These are phyloP conservation scores for Copidosoma aretas DNA, from an alignment of 2,888 invertebrate species.

Conservation along the genomic window DNA sequence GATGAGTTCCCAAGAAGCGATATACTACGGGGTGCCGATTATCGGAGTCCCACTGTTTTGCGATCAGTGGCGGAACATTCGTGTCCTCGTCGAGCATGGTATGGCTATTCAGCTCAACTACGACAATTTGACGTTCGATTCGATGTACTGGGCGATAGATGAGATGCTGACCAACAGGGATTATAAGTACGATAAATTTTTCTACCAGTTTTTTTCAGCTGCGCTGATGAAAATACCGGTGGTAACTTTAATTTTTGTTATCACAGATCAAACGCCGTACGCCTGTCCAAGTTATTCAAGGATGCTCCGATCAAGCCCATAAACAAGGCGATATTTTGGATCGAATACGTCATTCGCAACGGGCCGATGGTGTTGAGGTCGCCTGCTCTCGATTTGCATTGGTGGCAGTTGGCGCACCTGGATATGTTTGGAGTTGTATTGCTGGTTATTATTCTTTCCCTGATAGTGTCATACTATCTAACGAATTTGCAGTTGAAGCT, in stretches of 20 bases:
- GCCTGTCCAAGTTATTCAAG: constrained; percentile 43
- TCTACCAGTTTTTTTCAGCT: constrained; percentile 41
- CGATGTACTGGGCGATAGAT: background rate
- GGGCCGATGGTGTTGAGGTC: constrained; percentile 48
- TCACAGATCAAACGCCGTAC: constrained; percentile 37
- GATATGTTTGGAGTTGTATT: constrained; percentile 47
- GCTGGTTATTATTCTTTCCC: no score
- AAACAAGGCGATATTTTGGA: constrained; percentile 50
- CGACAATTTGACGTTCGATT: background rate
- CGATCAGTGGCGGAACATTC: constrained; percentile 36
- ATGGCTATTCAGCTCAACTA: background rate
- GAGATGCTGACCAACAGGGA: background rate
- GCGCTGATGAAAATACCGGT: no score
- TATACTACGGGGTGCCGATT: constrained; percentile 51
- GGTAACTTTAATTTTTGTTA: no score
- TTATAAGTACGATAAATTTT: constrained; percentile 9
- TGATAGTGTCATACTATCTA: no score
- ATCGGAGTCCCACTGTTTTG: constrained; percentile 54
- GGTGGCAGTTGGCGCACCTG: constrained; percentile 50
- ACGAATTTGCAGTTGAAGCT: no score
- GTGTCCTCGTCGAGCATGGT: background rate
- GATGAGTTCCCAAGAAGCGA: constrained; percentile 53
- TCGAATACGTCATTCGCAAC: constrained; percentile 53
- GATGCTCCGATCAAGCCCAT: constrained; percentile 50
- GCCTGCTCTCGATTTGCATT: constrained; percentile 44